Evolutionary conservation across 2,113 vertebrate species (phyloP).

Genomic region (Nettapus auritus): DNA sequence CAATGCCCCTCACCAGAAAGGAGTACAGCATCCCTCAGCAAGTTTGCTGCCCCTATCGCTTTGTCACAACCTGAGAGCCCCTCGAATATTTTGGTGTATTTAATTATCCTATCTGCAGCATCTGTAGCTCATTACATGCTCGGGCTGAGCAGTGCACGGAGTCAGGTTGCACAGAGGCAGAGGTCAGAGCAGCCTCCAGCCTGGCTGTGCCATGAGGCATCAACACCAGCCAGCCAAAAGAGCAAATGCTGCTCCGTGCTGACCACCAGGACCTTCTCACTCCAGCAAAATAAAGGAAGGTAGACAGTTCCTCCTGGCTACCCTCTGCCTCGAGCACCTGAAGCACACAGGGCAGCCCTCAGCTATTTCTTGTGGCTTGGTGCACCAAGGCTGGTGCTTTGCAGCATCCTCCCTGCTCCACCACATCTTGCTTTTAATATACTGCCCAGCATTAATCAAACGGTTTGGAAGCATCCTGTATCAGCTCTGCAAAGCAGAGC

Average conservation of each 20-base stretch:
- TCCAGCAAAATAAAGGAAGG: neutral
- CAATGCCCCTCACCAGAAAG: neutral
- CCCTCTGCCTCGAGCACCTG: neutral
- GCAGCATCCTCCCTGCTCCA: neutral
- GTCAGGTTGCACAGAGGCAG: conserved; percentile 32
- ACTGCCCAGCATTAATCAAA: conserved; percentile 62
- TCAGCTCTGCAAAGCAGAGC: conserved; percentile 29
- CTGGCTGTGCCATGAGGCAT: neutral
- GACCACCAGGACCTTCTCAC: neutral
- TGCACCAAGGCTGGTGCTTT: neutral
- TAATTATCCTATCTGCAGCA: conserved; percentile 23
- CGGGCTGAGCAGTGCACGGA: neutral
- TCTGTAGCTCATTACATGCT: conserved; percentile 70
- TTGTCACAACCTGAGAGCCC: neutral
- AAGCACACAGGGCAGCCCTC: neutral
- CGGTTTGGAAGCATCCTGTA: conserved; percentile 50
- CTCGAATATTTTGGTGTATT: neutral
- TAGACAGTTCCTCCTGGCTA: neutral
- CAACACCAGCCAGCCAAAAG: neutral
- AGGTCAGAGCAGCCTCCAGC: neutral
- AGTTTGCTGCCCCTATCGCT: neutral
- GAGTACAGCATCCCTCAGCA: neutral
- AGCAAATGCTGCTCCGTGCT: neutral
- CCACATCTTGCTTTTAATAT: conserved; percentile 23
- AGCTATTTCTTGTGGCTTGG: neutral